phyloP scores from a whole-genome alignment of 2,113 vertebrate genomes.

The Phrynocephalus versicolor region DNA sequence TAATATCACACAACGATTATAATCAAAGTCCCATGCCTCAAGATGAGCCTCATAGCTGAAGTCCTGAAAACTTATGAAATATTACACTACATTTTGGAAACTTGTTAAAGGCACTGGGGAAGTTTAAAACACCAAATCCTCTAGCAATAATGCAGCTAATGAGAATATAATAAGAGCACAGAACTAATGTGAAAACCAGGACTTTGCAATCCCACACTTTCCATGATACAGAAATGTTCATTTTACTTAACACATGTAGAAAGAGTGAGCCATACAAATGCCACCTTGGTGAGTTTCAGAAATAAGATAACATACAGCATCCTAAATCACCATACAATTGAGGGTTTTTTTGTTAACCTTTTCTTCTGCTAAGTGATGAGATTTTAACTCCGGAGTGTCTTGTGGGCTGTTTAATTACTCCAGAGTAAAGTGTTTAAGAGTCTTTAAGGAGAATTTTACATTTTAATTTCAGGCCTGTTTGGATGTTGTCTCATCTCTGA shows the following conservation, averaged over 20 bases:
- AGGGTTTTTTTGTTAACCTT: not conserved
- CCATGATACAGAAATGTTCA: not conserved
- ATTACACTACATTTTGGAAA: not conserved
- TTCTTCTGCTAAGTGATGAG: not conserved
- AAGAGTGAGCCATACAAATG: not conserved
- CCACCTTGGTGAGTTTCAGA: not conserved
- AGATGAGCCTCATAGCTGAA: constrained; percentile 5
- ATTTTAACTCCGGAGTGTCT: not conserved
- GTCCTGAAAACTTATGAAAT: constrained; percentile 26
- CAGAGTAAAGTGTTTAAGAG: not conserved
- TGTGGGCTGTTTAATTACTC: not conserved
- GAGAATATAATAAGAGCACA: not conserved
- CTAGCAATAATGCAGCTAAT: not conserved
- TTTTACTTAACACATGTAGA: not conserved
- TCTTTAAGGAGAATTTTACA: not conserved
- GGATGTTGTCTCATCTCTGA: not conserved
- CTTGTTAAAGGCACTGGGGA: not conserved
- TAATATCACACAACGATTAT: constrained; percentile 29
- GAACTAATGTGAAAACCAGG: not conserved
- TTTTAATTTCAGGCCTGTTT: not conserved
- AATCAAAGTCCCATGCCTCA: constrained; percentile 18
- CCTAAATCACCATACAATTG: not conserved
- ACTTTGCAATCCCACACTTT: not conserved
- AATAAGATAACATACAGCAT: not conserved
- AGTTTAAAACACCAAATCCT: not conserved